These are phyloP conservation scores for Ophioderma brevispina DNA, from an alignment of 35 echinoderm and acorn worm species.

Conservation along the genomic window DNA sequence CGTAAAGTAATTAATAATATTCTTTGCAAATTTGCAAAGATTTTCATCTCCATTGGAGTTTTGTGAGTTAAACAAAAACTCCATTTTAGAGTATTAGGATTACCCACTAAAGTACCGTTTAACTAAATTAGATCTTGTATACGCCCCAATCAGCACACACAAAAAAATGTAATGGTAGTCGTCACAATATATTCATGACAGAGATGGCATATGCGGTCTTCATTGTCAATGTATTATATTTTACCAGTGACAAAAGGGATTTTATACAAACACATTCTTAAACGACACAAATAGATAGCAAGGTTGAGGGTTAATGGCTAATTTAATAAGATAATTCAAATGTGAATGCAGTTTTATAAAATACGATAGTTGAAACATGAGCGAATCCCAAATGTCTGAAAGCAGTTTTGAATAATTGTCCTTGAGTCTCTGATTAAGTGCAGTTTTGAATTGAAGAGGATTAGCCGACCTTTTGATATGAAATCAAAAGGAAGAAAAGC, in stretches of 20 bases:
- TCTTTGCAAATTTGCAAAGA: too few species aligned
- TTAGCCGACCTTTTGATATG: not conserved
- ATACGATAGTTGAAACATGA: not conserved
- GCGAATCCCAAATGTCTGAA: not conserved
- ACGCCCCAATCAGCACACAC: not conserved
- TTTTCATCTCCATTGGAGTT: not conserved
- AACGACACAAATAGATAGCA: not conserved
- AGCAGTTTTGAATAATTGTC: not conserved
- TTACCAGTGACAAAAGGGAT: not conserved
- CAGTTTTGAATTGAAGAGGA: not conserved
- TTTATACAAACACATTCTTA: not conserved
- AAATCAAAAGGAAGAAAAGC: not conserved
- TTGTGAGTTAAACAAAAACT: not conserved
- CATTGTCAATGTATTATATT: not conserved
- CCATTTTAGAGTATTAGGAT: not conserved
- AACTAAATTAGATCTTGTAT: not conserved
- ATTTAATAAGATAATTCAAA: conserved; percentile 1
- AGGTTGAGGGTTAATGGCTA: not conserved
- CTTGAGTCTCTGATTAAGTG: not conserved
- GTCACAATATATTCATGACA: not conserved
- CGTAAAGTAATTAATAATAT: too few species aligned
- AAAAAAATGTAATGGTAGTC: not conserved
- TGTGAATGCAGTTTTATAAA: not conserved
- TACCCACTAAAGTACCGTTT: not conserved
- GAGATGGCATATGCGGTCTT: not conserved